Percentiles rank a stretch among this genome's conserved stretches.
Conservation (phyloP, 2,888 invertebrate genomes). For the Acronicta aceris region DNA sequence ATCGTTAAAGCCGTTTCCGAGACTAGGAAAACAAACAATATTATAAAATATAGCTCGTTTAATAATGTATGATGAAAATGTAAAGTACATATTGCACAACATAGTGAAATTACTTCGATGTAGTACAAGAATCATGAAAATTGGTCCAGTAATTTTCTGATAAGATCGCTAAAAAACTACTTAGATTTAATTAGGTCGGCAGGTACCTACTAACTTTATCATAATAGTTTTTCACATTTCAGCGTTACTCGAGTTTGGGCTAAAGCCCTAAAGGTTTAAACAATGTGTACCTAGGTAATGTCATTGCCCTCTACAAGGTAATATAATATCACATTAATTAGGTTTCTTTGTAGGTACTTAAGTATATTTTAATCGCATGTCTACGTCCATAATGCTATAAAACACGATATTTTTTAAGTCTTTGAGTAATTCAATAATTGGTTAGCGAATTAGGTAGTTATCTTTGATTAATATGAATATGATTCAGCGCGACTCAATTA, state of each 20-base stretch:
- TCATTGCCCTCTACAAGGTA: constrained; percentile 30
- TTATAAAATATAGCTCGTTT: no score
- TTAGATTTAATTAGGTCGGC: no score
- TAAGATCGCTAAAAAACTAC: no score
- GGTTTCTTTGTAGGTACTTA: constrained; percentile 19
- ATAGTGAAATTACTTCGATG: no score
- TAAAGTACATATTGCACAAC: no score
- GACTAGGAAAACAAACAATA: no score
- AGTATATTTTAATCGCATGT: constrained; percentile 47
- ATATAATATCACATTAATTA: constrained; percentile 35
- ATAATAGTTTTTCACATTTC: no score
- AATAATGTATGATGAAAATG: no score
- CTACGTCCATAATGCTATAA: constrained; percentile 13
- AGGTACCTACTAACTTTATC: no score
- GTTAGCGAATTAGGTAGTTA: constrained; percentile 29
- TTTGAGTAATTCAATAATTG: constrained; percentile 26
- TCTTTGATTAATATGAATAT: constrained; percentile 11
- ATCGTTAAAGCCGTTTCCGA: no score
- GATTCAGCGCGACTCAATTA: neutral
- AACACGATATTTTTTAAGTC: constrained; percentile 7
- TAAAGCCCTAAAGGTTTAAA: neutral
- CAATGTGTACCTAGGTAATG: neutral
- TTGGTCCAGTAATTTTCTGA: no score
- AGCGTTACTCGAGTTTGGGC: neutral
- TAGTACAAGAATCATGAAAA: no score